Base-by-base conservation (phyloP, 1,140 invertebrate genomes). In the Lysiphlebus fabarum region DNA sequence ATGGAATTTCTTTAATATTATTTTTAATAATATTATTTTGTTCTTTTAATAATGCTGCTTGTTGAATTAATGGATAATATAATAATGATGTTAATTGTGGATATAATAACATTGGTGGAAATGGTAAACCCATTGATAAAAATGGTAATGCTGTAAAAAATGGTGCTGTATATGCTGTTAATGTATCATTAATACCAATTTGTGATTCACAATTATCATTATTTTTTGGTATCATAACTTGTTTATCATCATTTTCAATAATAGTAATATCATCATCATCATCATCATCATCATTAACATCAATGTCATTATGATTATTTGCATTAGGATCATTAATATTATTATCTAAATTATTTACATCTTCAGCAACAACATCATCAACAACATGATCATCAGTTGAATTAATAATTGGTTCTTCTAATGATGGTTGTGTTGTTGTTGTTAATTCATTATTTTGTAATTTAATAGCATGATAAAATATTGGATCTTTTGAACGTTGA, bases 401-500 rank as follows among this genome's bases (percentile, higher is more conserved):
- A 57, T 12, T 33, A 11, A 41, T 14, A 40, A 47, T 55, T 4
- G 76, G 67, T 40, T 79, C 77, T 58, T 82, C 82, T 5, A 89
- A 73, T 58, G 81, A 74, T 0, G 86, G 86, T 59, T 88, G 86
- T 40, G 85, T 85, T n/a, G 85, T 86, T 1, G 90, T 91, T 62
- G 88, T 84, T 41, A 82, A 65, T 82, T 94, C 92, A 61, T 78
- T 78, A 45, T 80, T 79, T 69, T 84, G 82, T 7, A 96, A 78
- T 47, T 84, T 82, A 61, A 89, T 87, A 14, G 87, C 87, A 69
- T 95, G 86, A 53, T 84, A 80, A 80, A 93, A 93, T 58, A 96
- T 89, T 1, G 92, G 91, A 84, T 95, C 93, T 58, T 81, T 82
- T 54, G 78, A 70, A 64, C 89, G 84, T 65, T 83, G 82, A 73